These are phyloP conservation scores for Sturnus vulgaris DNA, from an alignment of 2,113 vertebrate genomes.

Conservation along the genomic window DNA sequence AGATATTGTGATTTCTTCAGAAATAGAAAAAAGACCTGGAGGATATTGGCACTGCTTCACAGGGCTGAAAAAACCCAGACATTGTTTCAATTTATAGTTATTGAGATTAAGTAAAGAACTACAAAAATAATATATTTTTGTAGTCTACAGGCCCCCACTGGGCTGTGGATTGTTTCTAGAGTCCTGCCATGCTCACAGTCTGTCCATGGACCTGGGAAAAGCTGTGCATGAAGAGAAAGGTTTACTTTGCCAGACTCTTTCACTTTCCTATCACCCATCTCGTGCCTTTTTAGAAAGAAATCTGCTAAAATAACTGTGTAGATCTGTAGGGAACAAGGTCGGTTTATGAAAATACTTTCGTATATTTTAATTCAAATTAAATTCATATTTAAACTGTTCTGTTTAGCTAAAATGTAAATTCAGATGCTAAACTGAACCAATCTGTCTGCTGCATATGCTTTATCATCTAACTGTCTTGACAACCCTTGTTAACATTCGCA, in stretches of 20 bases:
- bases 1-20: background rate
- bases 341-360: background rate
- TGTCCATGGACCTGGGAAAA: background rate
- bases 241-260: background rate
- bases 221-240: background rate
- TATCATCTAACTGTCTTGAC: slow-evolving; percentile 27
- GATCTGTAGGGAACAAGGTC: background rate
- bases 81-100: background rate
- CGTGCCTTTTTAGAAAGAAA: background rate
- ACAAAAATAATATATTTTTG: fast-evolving
- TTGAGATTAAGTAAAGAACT: background rate
- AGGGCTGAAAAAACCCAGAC: background rate
- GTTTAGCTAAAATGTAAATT: slow-evolving; percentile 40
- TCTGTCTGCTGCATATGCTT: slow-evolving; percentile 34
- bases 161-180: background rate
- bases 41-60: background rate
- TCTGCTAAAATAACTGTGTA: background rate
- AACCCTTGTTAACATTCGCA: slow-evolving; percentile 36
- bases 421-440: slow-evolving; percentile 10
- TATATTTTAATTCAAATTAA: slow-evolving; percentile 33
- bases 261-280: background rate
- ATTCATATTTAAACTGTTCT: slow-evolving; percentile 8
- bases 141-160: background rate
- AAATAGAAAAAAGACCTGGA: background rate
- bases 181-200: background rate